phyloP scores from a whole-genome alignment of 2,888 invertebrate species.

The Thymelicus sylvestris region DNA sequence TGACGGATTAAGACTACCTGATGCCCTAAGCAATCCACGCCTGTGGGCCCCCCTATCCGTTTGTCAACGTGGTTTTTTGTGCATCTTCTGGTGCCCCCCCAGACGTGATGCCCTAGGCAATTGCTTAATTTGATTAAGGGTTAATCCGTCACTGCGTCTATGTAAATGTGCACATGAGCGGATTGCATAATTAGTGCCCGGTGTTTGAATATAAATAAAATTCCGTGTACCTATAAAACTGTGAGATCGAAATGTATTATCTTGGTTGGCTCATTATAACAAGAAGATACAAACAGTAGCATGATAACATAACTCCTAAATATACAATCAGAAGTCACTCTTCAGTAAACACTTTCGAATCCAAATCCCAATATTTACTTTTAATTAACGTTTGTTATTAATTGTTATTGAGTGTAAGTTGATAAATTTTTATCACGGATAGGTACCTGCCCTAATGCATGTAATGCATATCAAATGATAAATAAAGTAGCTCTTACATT shows the following conservation, averaged over 20 bases:
- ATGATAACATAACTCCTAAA: slow-evolving; percentile 7
- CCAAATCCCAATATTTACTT: slow-evolving; percentile 1
- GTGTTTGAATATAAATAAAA: background rate
- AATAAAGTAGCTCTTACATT: background rate
- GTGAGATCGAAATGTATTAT: slow-evolving; percentile 8
- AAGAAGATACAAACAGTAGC: slow-evolving; percentile 2
- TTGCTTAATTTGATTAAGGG: no score
- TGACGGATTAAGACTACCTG: no score
- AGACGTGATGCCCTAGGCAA: no score
- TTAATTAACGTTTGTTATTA: background rate
- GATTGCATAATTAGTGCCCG: slow-evolving; percentile 7
- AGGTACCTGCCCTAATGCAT: no score
- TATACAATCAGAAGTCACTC: background rate
- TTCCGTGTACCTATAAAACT: background rate
- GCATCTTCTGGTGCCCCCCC: no score
- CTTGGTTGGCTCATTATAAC: background rate
- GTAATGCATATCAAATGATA: no score
- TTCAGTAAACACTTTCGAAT: slow-evolving; percentile 2
- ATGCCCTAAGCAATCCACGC: no score
- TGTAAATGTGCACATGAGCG: slow-evolving; percentile 28
- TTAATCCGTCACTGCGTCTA: no score
- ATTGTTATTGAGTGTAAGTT: background rate
- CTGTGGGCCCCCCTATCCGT: no score
- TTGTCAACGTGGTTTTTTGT: no score
- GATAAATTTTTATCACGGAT: background rate